Evolutionary conservation across 2,797 vertebrate genomes (phyloP), one percentile per base, ranked within the genome.

Genomic region (Enteromius argenteus): DNA sequence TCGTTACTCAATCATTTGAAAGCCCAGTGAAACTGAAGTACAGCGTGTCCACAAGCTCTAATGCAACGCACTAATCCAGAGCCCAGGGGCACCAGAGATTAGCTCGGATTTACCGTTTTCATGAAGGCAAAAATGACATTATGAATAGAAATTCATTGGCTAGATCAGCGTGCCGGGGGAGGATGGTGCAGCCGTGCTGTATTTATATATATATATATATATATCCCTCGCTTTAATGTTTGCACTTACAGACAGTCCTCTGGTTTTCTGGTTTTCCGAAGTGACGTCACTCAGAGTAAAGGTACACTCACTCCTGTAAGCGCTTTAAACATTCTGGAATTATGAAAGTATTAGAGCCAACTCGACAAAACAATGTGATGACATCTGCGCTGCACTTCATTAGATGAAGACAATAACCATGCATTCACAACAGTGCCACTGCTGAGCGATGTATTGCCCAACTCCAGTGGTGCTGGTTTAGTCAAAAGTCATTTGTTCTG

Each of bases 101-200:
- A 87, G 81, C 73, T 53, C 51, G 75, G 85, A 87, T 86, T 88
- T 86, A 53, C 68, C n/a, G 13, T 68, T 80, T 81, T 87, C 51
- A 77, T 85, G 64, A 80, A 85, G 66, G 80, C 39, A 86, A 84
- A 85, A 84, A 80, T 66, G 23, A 86, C 80, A 87, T 79, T 84
- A 84, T 87, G 77, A 90, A 79, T 85, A 76, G 44, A 69, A 81
- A 76, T 87, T 87, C 44, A 86, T 83, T 88, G 84, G 88, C 79
- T 82, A 78, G 86, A 86, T 87, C 73, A 76, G 51, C 32, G 42
- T 53, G 42, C 49, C 72, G 17, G 27, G 56, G 78, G 72, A 74
- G 75, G 51, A 84, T 68, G 80, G 58, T 23, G 77, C 72, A 74
- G 62, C 67, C 51, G 39, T n/a, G 49, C 73, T 77, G 13, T 23